Percentiles rank a stretch among this genome's conserved stretches.
Evolutionary conservation across 2,113 vertebrate species (phyloP).

Genomic region (Probosciger aterrimus): DNA sequence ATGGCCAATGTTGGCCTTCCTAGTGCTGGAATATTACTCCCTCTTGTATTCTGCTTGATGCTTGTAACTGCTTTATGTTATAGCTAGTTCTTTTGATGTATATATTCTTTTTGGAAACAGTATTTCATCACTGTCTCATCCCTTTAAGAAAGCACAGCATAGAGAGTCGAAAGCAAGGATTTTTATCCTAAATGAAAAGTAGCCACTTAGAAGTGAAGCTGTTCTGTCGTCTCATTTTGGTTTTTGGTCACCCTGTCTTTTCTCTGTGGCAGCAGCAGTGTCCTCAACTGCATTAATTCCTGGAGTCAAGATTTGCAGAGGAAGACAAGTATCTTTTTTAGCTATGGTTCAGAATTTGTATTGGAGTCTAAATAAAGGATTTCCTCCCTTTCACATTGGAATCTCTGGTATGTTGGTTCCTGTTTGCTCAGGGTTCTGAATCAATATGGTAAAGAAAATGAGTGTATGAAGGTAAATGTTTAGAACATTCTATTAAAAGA

Average conservation of each 20-base stretch:
- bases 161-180: neutral
- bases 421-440: conserved; percentile 40
- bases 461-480: neutral
- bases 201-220: neutral
- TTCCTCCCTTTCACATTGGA: conserved; percentile 64
- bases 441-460: conserved; percentile 43
- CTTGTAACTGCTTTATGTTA: neutral
- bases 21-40: neutral
- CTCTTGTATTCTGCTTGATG: neutral
- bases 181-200: neutral
- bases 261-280: neutral
- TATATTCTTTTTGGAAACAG: neutral
- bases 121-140: neutral
- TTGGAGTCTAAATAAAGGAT: conserved; percentile 64
- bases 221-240: neutral
- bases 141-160: neutral
- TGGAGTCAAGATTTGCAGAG: neutral
- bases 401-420: conserved; percentile 62
- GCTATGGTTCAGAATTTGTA: conserved; percentile 15
- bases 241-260: neutral
- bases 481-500: neutral
- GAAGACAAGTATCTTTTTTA: neutral
- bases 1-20: neutral
- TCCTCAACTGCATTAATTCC: neutral
- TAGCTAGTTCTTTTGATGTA: neutral